Evolutionary conservation across 2,113 vertebrate species (phyloP), one percentile per base, ranked within the genome.

Genomic region (Dipodomys merriami): DNA sequence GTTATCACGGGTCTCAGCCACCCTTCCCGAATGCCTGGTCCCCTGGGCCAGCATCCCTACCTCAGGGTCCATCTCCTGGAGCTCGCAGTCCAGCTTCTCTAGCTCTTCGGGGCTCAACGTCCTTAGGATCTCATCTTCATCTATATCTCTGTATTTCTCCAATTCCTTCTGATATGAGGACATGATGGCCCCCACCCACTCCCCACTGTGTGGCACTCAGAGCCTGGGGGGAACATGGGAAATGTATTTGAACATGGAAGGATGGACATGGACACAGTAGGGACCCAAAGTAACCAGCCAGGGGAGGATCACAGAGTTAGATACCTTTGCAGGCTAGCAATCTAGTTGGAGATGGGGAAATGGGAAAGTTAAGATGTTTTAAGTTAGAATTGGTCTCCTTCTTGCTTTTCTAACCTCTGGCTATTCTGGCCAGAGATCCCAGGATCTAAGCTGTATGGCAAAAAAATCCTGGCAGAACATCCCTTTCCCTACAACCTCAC

Each of bases 31-130:
- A 69, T n/a, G 68, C 72, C 60, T 33, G 7, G 64, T 15, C 5
- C 68, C 46, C 67, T 10, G 30, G 25, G 27, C 76, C 30, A 3
- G 49, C n/a, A 16, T 15, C 23, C 53, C 57, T 98, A 99, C 99
- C 98, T 99, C 99, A 0, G 99, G 99, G 97, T 99, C 99, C 99
- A 99, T 99, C 96, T 99, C 99, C 95, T 98, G 98, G 87, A 99
- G 98, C 91, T 99, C 99, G 39, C 78, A 88, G 82, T 99, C 99
- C 93, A 99, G 98, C 97, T 98, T 97, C 0, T 98, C 98, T 96
- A 99, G 98, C 97, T 99, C 99, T 82, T 98, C 98, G 0, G 99
- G 96, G 0, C 99, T 99, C 97, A 99, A 97, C 88, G 98, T 99
- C 96, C 4, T 98, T 91, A 99, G 98, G 98, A 99, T 98, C 93